Evolutionary conservation across 2,113 vertebrate genomes (phyloP), one percentile per base, ranked within the genome.

Genomic region (Myotis lucifugus): DNA sequence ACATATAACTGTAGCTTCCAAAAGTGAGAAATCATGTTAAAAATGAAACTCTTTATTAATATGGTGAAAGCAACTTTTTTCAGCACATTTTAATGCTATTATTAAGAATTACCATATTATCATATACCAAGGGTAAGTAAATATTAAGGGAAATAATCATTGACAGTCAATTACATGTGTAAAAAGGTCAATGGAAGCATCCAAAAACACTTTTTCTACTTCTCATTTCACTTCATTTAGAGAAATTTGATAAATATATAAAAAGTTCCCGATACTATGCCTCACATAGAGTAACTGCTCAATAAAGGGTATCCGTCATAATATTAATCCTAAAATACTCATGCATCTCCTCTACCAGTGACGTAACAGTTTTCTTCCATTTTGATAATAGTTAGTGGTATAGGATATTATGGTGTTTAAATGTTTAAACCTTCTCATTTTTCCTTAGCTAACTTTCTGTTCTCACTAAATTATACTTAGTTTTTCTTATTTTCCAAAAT

Each of bases 41-140:
- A 96, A 96, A 94, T 48, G 66, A 76, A 76, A 76, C 77, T 8
- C 56, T 90, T 59, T 72, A 82, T 42, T 87, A 81, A 91, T 4
- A 70, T 25, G 19, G 42, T 88, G 34, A 52, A 27, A 32, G 79
- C 3, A 56, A 73, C 29, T 76, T 72, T 73, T 85, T 81, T 72
- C 72, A 64, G 64, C 25, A 85, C 21, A 61, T 61, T 73, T 82
- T 66, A 83, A 83, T 89, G 50, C 73, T 29, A 0, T 79, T 86
- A 69, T 69, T 83, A 67, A 88, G 50, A 12, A 94, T 61, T 61
- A 61, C 59, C 25, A 61, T 61, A 27, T 27, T 61, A 61, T 46
- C 56, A 72, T 9, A 34, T 11, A 91, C 21, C 10, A 90, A 90
- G 19, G 14, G 29, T n/a, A 74, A 73, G 46, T 37, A 94, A 84